These are phyloP conservation scores for Melitaea cinxia DNA, from an alignment of 1,140 invertebrate genomes.

Conservation along the genomic window DNA sequence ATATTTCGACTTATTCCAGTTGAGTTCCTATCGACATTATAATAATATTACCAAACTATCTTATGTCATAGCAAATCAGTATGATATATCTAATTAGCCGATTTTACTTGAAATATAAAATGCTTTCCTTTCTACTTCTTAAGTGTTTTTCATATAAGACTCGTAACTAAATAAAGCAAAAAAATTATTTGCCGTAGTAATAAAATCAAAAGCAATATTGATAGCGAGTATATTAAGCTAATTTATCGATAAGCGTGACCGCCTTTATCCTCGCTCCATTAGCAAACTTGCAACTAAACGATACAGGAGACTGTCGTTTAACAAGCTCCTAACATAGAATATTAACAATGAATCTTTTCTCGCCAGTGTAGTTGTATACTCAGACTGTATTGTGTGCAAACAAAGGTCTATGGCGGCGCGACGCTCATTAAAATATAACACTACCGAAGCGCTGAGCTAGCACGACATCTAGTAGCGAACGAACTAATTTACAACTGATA, in stretches of 20 bases:
- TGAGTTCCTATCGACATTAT: too few relatives aligned
- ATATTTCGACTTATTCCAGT: too few relatives aligned
- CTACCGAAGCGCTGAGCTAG: slow-evolving; percentile 25
- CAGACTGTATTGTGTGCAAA: slow-evolving; percentile 62
- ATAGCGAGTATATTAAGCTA: slow-evolving; percentile 8
- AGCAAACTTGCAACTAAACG: slow-evolving; percentile 5
- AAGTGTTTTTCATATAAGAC: too few relatives aligned
- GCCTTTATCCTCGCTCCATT: slow-evolving; percentile 4
- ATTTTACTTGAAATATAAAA: too few relatives aligned
- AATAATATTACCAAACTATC: too few relatives aligned
- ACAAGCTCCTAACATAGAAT: slow-evolving; percentile 46
- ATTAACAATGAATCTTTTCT: slow-evolving; percentile 55
- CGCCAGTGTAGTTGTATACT: slow-evolving; percentile 35
- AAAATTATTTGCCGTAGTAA: too few relatives aligned
- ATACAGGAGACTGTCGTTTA: slow-evolving; percentile 34
- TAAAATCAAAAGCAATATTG: not conserved
- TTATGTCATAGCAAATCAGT: too few relatives aligned
- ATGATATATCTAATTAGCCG: too few relatives aligned
- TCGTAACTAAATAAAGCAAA: too few relatives aligned
- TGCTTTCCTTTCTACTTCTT: too few relatives aligned
- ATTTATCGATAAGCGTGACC: slow-evolving; percentile 9
- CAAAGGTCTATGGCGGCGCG: slow-evolving; percentile 47
- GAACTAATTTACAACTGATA: slow-evolving; percentile 28
- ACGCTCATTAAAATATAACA: slow-evolving; percentile 54
- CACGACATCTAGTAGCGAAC: slow-evolving; percentile 33